A percentile compares a stretch with the other conserved stretches of the same genome.
Conservation (phyloP, 1,140 invertebrate species). For the Lutraria rhynchaena region DNA sequence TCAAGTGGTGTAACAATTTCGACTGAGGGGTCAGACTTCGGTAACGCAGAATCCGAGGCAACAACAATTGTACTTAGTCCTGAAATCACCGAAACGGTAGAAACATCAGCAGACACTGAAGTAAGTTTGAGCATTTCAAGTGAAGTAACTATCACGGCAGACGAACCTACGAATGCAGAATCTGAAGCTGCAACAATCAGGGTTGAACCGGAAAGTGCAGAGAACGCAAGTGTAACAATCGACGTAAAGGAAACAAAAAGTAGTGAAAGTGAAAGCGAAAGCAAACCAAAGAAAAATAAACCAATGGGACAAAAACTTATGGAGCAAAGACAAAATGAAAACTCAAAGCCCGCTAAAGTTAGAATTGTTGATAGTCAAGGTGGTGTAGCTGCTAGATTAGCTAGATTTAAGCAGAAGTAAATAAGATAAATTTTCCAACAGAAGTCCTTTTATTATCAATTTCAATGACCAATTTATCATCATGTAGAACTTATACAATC, state of each 20-base stretch:
- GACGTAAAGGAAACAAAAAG: conserved; percentile 4
- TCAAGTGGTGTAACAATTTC: conserved; percentile 20
- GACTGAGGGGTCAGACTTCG: background rate
- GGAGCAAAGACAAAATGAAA: conserved; percentile 2
- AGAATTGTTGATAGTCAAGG: conserved; percentile 46
- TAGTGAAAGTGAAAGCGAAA: background rate
- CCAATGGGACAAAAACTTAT: background rate
- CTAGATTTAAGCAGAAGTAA: conserved; percentile 39
- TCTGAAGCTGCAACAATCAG: background rate
- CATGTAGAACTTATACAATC: too few species aligned
- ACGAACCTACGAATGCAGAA: background rate
- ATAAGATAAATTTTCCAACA: too few species aligned
- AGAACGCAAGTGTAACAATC: conserved; percentile 4
- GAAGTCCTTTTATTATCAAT: too few species aligned
- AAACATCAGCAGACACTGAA: background rate
- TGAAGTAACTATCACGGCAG: background rate
- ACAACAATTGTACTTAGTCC: background rate
- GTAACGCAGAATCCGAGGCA: too few species aligned
- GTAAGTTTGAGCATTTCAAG: background rate
- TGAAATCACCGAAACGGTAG: background rate
- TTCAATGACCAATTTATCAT: too few species aligned
- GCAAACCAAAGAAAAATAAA: conserved; percentile 2
- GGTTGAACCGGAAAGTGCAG: background rate
- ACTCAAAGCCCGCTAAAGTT: conserved; percentile 19
- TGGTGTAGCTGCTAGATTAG: conserved; percentile 40